Conservation (phyloP, 2,113 vertebrate species). For the Menura novaehollandiae region DNA sequence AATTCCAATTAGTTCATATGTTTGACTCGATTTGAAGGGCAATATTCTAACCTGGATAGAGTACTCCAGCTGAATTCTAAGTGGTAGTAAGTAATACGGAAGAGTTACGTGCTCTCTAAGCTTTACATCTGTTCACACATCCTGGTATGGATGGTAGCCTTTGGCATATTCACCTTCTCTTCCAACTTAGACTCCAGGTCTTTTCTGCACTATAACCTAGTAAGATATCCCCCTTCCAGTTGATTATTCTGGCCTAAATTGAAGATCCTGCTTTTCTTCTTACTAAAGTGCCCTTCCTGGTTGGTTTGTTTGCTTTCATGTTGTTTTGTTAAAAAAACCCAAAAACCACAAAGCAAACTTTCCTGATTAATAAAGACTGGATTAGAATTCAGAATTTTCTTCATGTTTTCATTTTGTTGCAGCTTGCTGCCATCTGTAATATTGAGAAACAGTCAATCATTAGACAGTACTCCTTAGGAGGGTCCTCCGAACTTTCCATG, state of each 20-base stretch:
- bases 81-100: background rate
- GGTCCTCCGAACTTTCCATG: background rate
- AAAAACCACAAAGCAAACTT: background rate
- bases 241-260: background rate
- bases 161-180: background rate
- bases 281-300: background rate
- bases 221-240: background rate
- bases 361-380: background rate
- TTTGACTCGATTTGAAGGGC: background rate
- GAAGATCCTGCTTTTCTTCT: background rate
- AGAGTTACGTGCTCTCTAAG: background rate
- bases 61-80: background rate
- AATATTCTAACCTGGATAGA: background rate
- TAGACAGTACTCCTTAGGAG: background rate
- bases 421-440: background rate
- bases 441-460: background rate
- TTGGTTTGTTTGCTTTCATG: background rate
- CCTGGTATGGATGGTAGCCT: background rate
- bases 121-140: background rate
- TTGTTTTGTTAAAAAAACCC: background rate
- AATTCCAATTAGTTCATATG: background rate
- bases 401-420: background rate
- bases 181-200: background rate
- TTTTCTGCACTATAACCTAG: background rate
- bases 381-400: background rate